Conservation (phyloP, 2,113 vertebrate species). For the Butorides virescens region DNA sequence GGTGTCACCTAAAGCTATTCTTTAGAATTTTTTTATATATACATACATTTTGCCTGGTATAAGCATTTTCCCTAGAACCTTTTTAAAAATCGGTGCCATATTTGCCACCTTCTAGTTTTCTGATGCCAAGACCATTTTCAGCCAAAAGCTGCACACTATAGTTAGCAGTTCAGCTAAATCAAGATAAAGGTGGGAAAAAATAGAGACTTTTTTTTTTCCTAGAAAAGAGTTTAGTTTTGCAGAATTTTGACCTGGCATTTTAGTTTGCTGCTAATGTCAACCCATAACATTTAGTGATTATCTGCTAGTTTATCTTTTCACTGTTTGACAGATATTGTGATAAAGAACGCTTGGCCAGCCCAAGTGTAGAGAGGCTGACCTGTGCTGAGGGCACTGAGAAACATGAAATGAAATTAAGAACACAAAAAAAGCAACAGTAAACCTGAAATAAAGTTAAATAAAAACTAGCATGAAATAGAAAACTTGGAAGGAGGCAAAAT, state of each 20-base stretch:
- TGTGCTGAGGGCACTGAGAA: background rate
- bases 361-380: background rate
- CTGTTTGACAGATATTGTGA: background rate
- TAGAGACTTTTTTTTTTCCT: background rate
- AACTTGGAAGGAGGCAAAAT: background rate
- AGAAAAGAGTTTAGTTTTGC: background rate
- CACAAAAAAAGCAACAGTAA: background rate
- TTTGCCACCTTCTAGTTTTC: constrained; percentile 12
- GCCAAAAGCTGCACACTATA: background rate
- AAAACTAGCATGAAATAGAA: background rate
- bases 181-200: background rate
- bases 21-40: background rate
- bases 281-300: constrained; percentile 10
- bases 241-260: constrained; percentile 33
- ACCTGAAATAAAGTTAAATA: background rate
- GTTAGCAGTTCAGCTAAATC: background rate
- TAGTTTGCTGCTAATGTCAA: background rate
- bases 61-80: constrained; percentile 2
- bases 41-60: background rate
- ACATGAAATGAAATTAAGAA: background rate
- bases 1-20: background rate
- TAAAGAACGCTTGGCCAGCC: background rate
- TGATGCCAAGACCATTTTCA: constrained; percentile 28
- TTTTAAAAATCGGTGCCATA: background rate
- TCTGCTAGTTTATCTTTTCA: constrained; percentile 14